phyloP scores from a whole-genome alignment of 2,888 invertebrate genomes.

The Heliconius sara region DNA sequence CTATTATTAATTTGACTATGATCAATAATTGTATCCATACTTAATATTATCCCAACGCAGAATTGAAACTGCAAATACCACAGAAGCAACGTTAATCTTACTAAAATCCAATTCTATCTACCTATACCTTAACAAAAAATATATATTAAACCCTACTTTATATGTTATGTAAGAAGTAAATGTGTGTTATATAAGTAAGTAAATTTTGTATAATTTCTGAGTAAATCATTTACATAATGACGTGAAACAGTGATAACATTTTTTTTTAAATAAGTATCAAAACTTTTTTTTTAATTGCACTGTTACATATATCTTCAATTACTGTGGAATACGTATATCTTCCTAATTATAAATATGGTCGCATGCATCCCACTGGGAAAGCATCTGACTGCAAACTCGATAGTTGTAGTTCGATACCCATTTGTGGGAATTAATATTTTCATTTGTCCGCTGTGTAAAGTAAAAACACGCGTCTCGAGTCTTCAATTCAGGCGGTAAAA shows the following conservation, averaged over 20 bases:
- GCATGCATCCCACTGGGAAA: no score
- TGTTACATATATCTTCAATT: neutral
- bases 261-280: neutral
- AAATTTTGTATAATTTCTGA: constrained; percentile 4
- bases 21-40: neutral
- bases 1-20: neutral
- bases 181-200: neutral
- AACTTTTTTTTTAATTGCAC: neutral
- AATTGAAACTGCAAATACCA: neutral
- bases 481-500: no score
- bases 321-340: neutral
- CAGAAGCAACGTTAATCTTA: neutral
- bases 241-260: neutral
- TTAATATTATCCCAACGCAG: no score
- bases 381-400: no score
- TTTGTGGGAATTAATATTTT: no score
- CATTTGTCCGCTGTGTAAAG: no score
- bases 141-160: neutral
- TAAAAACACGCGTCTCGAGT: no score
- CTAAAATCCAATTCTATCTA: neutral
- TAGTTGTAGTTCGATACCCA: no score
- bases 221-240: constrained; percentile 9
- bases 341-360: neutral
- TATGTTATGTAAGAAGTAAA: constrained; percentile 2
- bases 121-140: neutral